Base-by-base conservation (phyloP, 2,888 invertebrate species). In the Pachydiplax longipennis region DNA sequence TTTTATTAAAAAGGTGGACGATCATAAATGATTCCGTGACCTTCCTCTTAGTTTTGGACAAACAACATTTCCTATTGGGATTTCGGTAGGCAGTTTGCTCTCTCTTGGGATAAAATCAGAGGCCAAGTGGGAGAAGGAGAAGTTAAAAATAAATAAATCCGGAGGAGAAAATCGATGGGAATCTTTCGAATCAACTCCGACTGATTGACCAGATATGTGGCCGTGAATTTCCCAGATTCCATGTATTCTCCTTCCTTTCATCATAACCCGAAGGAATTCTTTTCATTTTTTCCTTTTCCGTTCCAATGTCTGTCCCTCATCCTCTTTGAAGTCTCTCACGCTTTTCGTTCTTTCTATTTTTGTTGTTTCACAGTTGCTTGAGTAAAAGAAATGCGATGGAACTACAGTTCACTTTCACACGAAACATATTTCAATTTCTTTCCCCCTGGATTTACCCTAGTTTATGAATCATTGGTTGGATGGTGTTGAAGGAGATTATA, bases 141-240 rank as follows among this genome's bases (percentile, higher is more conserved):
- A 40, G 53, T 82, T 25, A 31, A 58, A 35, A 53, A 35, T 35
- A 31, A 58, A 31, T 31, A 58, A 35, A 31, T 22, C 31, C 1
- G 13, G 58, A 44, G 5, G 53, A 83, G 15, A 53, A 53, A 40
- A 37, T 40, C 40, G 40, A 40, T 37, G 87, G 61, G 40, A n/a
- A 87, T 87, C 61, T 31, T 37, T 65, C 61, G 58, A 87, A 87
- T 87, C 87, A 87, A 87, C 61, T 87, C 61, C 58, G 37, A 61
- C 61, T 65, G 87, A 87, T 87, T 87, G 87, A 87, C 61, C 87
- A 61, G 65, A 87, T 87, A 87, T 87, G 87, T 65, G 61, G 61
- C 37, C 15, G 31, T 22, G 58, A 53, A 15, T 8, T 58, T 37
- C 22, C 37, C 37, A 22, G 53, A 37, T 87, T 61, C 87, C 87